A percentile compares a stretch with the other conserved stretches of the same genome.
phyloP scores from a whole-genome alignment of 2,888 invertebrate genomes.

The Myathropa florea region DNA sequence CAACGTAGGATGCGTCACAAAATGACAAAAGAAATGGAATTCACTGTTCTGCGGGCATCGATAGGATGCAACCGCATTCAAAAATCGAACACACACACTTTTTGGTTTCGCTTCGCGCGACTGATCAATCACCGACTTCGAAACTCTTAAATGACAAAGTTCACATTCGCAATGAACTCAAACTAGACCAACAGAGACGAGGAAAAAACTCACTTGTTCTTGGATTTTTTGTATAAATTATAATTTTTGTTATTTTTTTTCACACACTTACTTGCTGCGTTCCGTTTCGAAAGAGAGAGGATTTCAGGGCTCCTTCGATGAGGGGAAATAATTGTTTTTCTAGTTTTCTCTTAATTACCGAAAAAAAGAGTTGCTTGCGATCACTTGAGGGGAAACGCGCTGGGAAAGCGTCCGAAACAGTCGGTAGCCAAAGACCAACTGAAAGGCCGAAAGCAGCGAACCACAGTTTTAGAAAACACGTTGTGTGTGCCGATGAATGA shows the following conservation, averaged over 20 bases:
- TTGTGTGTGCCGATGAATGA: constrained; percentile 23
- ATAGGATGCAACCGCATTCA: background rate
- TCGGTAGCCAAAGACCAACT: constrained; percentile 75
- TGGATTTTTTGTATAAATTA: background rate
- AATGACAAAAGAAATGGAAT: background rate
- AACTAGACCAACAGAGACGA: constrained; percentile 7
- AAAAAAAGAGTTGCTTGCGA: constrained; percentile 5
- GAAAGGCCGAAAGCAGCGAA: constrained; percentile 64
- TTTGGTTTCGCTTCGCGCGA: background rate
- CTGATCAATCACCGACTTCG: constrained; percentile 8
- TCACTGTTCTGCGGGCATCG: background rate
- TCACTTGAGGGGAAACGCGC: background rate
- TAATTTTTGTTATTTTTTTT: constrained; percentile 4
- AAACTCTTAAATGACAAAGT: constrained; percentile 25
- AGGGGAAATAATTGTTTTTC: constrained; percentile 7
- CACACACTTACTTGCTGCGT: constrained; percentile 55
- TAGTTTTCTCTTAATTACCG: constrained; percentile 5
- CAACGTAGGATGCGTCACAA: background rate
- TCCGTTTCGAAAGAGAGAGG: constrained; percentile 35
- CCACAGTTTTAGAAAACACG: constrained; percentile 12
- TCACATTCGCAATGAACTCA: constrained; percentile 31
- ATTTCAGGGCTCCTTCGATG: background rate
- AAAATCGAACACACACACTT: background rate
- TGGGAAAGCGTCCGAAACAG: constrained; percentile 73
- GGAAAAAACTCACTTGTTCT: constrained; percentile 19